Conservation (phyloP, 2,113 vertebrate species). For the Solenodon paradoxus region DNA sequence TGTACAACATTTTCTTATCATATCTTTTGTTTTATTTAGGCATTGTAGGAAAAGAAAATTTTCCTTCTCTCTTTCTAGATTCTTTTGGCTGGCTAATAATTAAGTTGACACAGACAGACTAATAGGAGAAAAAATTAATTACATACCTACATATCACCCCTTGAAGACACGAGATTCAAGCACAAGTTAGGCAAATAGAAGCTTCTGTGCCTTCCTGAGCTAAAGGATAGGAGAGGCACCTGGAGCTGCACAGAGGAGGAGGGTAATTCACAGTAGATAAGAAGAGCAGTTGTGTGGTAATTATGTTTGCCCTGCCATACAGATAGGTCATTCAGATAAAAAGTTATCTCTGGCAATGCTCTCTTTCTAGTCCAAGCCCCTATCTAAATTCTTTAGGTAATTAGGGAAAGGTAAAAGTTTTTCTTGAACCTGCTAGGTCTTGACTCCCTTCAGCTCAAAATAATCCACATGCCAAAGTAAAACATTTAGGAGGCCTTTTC, state of each 20-base stretch:
- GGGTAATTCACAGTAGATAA: background rate
- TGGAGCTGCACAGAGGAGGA: background rate
- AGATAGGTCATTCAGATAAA: background rate
- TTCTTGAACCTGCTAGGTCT: background rate
- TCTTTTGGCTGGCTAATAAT: background rate
- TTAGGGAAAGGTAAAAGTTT: background rate
- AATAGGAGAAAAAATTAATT: background rate
- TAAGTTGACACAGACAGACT: background rate
- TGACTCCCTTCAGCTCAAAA: background rate
- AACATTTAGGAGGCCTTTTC: background rate
- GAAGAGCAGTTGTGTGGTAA: background rate
- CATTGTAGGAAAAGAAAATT: background rate
- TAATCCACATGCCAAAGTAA: background rate
- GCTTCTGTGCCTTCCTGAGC: background rate
- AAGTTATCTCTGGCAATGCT: background rate
- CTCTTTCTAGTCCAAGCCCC: background rate
- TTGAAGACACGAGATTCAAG: background rate
- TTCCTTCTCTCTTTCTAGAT: background rate
- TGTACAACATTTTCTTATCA: background rate
- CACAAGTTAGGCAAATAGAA: background rate
- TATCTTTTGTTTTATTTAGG: background rate
- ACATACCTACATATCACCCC: no score
- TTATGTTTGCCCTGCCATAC: background rate
- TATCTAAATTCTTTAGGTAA: background rate
- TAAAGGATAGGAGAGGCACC: background rate